Percentiles rank a stretch among this genome's conserved stretches.
phyloP scores from a whole-genome alignment of 2,797 vertebrate species.

The Triplophysa bombifrons region DNA sequence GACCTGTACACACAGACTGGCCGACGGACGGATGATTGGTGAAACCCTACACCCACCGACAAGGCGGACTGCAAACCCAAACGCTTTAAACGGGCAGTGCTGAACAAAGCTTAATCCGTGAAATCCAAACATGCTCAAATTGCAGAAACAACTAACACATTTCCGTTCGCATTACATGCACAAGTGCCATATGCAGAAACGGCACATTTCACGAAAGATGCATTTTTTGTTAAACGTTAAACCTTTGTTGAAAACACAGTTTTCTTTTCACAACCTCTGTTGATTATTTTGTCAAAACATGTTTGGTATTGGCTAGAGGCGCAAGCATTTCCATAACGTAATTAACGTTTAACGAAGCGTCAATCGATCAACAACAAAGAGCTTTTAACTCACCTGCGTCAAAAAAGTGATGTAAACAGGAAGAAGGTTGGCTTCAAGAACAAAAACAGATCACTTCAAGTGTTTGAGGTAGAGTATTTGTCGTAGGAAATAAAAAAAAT shows the following conservation, averaged over 20 bases:
- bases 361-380: constrained; percentile 69
- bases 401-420: constrained; percentile 60
- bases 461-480: constrained; percentile 74
- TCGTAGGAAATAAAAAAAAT: constrained; percentile 62
- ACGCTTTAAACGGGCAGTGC: constrained; percentile 23
- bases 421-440: constrained; percentile 40
- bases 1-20: background rate
- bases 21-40: constrained; percentile 51
- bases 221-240: background rate
- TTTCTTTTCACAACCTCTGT: background rate
- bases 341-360: background rate
- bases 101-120: constrained; percentile 37
- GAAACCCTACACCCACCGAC: constrained; percentile 70
- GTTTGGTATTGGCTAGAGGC: background rate
- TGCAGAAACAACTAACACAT: constrained; percentile 7
- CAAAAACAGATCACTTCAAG: constrained; percentile 49
- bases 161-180: background rate
- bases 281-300: background rate
- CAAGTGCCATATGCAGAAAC: too few relatives aligned
- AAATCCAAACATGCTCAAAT: constrained; percentile 38
- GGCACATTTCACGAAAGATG: background rate
- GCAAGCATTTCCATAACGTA: background rate
- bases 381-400: constrained; percentile 75
- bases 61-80: constrained; percentile 51
- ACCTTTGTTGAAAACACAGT: background rate